Evolutionary conservation across 2,888 invertebrate genomes (phyloP).

Genomic region (Netelia inedita): DNA sequence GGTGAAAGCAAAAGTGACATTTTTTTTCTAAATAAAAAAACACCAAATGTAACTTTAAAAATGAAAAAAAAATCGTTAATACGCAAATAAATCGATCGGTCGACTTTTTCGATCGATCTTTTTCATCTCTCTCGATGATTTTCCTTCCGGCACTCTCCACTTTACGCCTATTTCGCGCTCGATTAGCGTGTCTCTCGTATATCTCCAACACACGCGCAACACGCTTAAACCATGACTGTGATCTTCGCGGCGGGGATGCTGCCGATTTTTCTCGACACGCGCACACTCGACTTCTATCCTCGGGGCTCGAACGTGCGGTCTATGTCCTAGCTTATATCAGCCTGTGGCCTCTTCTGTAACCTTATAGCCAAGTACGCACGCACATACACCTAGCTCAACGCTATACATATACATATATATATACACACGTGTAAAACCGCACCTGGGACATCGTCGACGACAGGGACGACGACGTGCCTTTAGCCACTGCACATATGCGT

Average conservation of each 20-base stretch:
- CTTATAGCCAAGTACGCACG: slow-evolving; percentile 35
- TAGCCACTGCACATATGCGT: slow-evolving; percentile 50
- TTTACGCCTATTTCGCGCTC: slow-evolving; percentile 76
- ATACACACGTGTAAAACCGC: background rate
- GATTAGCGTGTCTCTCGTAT: slow-evolving; percentile 72
- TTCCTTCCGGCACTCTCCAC: slow-evolving; percentile 61
- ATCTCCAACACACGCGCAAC: slow-evolving; percentile 6
- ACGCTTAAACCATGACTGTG: slow-evolving; percentile 49
- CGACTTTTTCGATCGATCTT: no score
- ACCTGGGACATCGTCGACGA: slow-evolving; percentile 53
- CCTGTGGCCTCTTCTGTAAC: slow-evolving; percentile 51
- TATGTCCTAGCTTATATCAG: background rate
- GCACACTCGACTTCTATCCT: slow-evolving; percentile 35
- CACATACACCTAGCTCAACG: slow-evolving; percentile 26
- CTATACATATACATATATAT: slow-evolving; percentile 14
- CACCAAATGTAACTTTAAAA: background rate
- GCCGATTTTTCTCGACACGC: slow-evolving; percentile 57
- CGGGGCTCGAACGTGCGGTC: slow-evolving; percentile 52
- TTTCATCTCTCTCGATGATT: background rate
- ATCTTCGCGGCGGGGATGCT: slow-evolving; percentile 52
- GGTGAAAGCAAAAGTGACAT: slow-evolving; percentile 38
- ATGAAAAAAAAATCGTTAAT: background rate
- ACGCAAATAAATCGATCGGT: no score
- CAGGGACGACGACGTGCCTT: slow-evolving; percentile 51
- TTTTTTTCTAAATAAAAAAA: background rate